A percentile compares a stretch with the other conserved stretches of the same genome.
Evolutionary conservation across 2,113 vertebrate species (phyloP).

Genomic region (Choloepus hoffmanni): DNA sequence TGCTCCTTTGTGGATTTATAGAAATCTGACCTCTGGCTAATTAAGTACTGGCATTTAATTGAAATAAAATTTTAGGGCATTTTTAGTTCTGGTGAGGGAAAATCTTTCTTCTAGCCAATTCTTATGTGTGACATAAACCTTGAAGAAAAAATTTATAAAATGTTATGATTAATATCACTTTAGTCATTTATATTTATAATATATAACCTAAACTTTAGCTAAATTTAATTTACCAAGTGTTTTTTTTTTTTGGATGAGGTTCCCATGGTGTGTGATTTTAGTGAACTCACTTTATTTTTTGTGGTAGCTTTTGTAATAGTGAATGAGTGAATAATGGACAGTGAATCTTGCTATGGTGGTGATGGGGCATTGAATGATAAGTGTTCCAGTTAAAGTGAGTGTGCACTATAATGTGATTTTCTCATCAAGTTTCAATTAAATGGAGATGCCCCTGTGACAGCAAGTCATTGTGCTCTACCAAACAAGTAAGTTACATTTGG

Average conservation of each 20-base stretch:
- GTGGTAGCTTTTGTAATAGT: background rate
- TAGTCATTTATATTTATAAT: constrained; percentile 10
- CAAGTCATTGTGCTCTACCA: background rate
- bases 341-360: background rate
- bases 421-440: background rate
- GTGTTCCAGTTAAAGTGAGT: background rate
- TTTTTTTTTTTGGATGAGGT: background rate
- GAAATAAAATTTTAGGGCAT: background rate
- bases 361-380: background rate
- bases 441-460: background rate
- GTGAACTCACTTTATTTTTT: constrained; percentile 6
- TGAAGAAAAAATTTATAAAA: background rate
- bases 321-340: background rate
- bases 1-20: background rate
- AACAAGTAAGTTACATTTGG: background rate
- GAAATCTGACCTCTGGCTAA: background rate
- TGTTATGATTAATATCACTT: background rate
- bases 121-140: background rate
- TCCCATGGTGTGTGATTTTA: background rate
- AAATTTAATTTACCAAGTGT: constrained; percentile 31
- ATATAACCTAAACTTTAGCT: background rate
- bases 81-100: background rate
- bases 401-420: background rate
- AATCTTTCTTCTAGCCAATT: background rate
- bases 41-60: background rate